Base-by-base conservation (phyloP, 2,113 vertebrate genomes). In the Epinephelus moara region DNA sequence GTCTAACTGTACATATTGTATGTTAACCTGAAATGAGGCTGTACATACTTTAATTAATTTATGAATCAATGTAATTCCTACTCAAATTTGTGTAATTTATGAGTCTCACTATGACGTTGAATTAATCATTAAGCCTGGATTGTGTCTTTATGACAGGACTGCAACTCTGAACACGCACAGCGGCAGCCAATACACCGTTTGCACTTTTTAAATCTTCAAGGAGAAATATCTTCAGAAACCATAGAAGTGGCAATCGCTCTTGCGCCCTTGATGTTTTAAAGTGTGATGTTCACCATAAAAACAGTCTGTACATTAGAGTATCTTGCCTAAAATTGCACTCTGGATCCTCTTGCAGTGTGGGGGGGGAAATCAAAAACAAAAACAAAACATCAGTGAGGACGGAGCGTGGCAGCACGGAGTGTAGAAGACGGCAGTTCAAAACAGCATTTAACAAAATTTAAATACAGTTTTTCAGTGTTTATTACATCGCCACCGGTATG, bases 401-500 rank as follows among this genome's bases (percentile, higher is more conserved):
- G 5, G 57, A 57, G 13, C 56, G 25, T 70, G 61, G 77, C 23
- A 56, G 72, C 40, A 30, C 57, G 60, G n/a, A 30, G 33, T 15
- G 6, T 19, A 15, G 15, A 75, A 60, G 14, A 73, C 40, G n/a
- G 55, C 66, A 73, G 21, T 33, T 86, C 30, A 82, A 56, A 80
- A 60, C 74, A 80, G 61, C 59, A 60, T 81, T 89, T 47, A 75
- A 52, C 60, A 72, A 74, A 45, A 75, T 80, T 76, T 67, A 45
- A 73, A 74, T 50, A 71, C 37, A 68, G 69, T 25, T 81, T 77
- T 78, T 30, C 9, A 25, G 57, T 66, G 60, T 72, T 91, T 86
- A 63, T 70, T 88, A 70, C 60, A 72, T 73, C 45, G 73, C 30
- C 79, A 89, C 70, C 25, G 55, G 73, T 75, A 49, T 88, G 91